Evolutionary conservation across 2,888 invertebrate species (phyloP).

Genomic region (Bellardia pandia): DNA sequence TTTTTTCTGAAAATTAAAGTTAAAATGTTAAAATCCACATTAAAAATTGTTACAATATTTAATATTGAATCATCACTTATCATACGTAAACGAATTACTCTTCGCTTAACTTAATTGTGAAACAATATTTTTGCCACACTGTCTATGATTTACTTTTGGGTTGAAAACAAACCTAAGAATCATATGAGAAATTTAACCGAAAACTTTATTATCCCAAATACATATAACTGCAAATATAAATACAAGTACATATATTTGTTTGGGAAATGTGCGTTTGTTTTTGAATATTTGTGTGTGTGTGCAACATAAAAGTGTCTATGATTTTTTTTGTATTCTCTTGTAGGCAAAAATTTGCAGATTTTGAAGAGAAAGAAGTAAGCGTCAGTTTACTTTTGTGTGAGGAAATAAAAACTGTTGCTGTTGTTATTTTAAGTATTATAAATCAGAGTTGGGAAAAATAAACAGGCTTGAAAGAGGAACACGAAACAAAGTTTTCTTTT

Average conservation of each 20-base stretch:
- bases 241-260: background rate
- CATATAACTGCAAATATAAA: too few species aligned
- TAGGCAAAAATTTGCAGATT: conserved; percentile 23
- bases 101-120: background rate
- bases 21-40: too few species aligned
- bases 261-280: background rate
- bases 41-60: too few species aligned
- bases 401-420: conserved; percentile 63
- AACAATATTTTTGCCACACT: conserved; percentile 18
- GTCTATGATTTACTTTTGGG: conserved; percentile 7
- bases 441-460: conserved; percentile 61
- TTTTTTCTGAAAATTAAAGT: too few species aligned
- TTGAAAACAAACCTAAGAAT: conserved; percentile 48
- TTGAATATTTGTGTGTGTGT: conserved; percentile 10
- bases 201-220: conserved; percentile 56
- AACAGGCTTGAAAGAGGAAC: conserved; percentile 12
- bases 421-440: conserved; percentile 65
- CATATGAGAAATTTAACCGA: conserved; percentile 59
- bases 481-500: conserved; percentile 49
- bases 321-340: background rate
- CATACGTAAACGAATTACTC: too few species aligned
- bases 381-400: background rate
- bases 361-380: background rate
- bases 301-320: conserved; percentile 43
- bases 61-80: too few species aligned